phyloP scores from a whole-genome alignment of 2,888 invertebrate species.

The Thyatira batis region DNA sequence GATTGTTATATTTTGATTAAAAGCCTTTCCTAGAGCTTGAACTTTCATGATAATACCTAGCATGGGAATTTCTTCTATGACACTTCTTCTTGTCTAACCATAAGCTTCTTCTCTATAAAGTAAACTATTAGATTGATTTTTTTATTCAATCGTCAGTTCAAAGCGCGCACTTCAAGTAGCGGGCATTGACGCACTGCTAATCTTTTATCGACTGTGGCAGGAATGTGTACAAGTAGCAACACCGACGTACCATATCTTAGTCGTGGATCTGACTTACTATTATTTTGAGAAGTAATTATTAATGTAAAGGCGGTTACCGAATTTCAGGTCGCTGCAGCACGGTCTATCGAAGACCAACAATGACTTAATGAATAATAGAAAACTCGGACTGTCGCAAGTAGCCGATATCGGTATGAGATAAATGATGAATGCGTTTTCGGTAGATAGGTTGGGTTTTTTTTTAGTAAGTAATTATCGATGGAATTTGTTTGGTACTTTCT shows the following conservation, averaged over 20 bases:
- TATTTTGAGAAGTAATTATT: constrained; percentile 83
- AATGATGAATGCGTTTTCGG: constrained; percentile 73
- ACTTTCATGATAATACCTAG: too few relatives aligned
- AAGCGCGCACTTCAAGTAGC: constrained; percentile 24
- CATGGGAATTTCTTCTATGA: too few relatives aligned
- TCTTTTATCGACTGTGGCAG: constrained; percentile 22
- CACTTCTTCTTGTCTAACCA: too few relatives aligned
- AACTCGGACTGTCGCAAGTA: constrained; percentile 69
- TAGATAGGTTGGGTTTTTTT: constrained; percentile 53
- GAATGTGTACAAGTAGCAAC: constrained; percentile 21
- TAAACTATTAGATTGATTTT: neutral
- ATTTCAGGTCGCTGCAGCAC: constrained; percentile 71
- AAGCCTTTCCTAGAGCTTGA: too few relatives aligned
- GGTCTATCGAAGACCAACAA: constrained; percentile 56
- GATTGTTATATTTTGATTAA: too few relatives aligned
- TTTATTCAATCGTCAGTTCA: constrained; percentile 9
- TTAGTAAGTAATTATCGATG: constrained; percentile 65
- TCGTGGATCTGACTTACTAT: constrained; percentile 78
- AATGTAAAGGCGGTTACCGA: constrained; percentile 77
- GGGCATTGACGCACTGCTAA: constrained; percentile 34
- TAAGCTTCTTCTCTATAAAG: too few relatives aligned
- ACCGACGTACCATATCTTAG: constrained; percentile 58
- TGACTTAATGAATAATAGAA: constrained; percentile 78
- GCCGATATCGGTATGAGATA: constrained; percentile 69
- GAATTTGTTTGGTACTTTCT: constrained; percentile 49